Conservation (phyloP, 2,888 invertebrate genomes). For the Drosophila rubida region DNA sequence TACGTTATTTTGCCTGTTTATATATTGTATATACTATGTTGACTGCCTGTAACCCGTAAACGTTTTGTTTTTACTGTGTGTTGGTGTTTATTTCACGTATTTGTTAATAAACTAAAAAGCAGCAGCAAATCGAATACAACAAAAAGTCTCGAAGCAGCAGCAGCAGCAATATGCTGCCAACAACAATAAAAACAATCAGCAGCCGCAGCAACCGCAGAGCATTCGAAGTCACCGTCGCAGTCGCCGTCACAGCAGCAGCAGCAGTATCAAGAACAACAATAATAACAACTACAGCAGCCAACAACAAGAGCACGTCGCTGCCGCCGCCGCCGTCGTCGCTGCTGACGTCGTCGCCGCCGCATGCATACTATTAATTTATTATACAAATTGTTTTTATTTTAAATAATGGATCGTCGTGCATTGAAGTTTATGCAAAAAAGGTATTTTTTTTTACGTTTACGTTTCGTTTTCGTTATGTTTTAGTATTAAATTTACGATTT, state of each 20-base stretch:
- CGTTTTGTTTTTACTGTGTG: conserved; percentile 35
- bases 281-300: background rate
- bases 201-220: conserved; percentile 37
- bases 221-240: conserved; percentile 44
- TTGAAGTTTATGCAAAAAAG: conserved; percentile 93
- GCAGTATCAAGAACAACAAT: conserved; percentile 14
- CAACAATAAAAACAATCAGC: conserved; percentile 63
- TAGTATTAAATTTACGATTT: conserved; percentile 50
- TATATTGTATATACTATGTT: conserved; percentile 44
- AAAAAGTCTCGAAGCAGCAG: conserved; percentile 22
- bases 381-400: conserved; percentile 84
- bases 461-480: conserved; percentile 21
- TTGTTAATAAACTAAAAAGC: conserved; percentile 43
- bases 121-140: conserved; percentile 8
- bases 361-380: conserved; percentile 84
- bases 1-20: conserved; percentile 56
- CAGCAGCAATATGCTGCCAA: conserved; percentile 70
- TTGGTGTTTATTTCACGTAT: conserved; percentile 44
- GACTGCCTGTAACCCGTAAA: conserved; percentile 52
- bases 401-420: conserved; percentile 92
- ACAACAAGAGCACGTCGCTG: conserved; percentile 53
- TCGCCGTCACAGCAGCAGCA: conserved; percentile 37
- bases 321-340: conserved; percentile 45
- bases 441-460: conserved; percentile 86
- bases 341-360: conserved; percentile 67